Evolutionary conservation across 2,888 invertebrate genomes (phyloP).

Genomic region (Drosophila longiperda): DNA sequence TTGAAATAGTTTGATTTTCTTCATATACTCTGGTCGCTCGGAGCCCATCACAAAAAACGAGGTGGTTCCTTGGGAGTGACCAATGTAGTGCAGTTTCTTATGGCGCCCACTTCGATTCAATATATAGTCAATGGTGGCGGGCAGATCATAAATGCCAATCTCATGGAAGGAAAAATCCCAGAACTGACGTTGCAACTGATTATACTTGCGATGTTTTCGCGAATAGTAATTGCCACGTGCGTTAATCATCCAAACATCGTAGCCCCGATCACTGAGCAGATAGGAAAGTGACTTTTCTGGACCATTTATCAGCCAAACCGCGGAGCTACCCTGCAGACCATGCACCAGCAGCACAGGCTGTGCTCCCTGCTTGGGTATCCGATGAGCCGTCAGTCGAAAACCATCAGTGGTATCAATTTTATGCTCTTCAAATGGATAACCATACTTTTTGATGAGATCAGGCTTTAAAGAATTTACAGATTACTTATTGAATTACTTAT

Average conservation of each 20-base stretch:
- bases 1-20: slow-evolving; percentile 86
- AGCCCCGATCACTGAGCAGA: slow-evolving; percentile 85
- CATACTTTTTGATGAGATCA: slow-evolving; percentile 85
- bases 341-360: slow-evolving; percentile 88
- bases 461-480: slow-evolving; percentile 45
- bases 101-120: slow-evolving; percentile 84
- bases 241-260: slow-evolving; percentile 88
- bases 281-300: slow-evolving; percentile 87
- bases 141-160: slow-evolving; percentile 89
- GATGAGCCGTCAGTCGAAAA: slow-evolving; percentile 90
- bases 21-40: slow-evolving; percentile 85
- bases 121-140: slow-evolving; percentile 88
- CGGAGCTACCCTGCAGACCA: slow-evolving; percentile 89
- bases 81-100: slow-evolving; percentile 87
- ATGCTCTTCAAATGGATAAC: slow-evolving; percentile 88
- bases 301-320: slow-evolving; percentile 90
- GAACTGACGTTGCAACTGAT: slow-evolving; percentile 86
- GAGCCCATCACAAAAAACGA: slow-evolving; percentile 84
- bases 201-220: slow-evolving; percentile 85
- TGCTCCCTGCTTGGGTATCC: slow-evolving; percentile 86
- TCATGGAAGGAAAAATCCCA: slow-evolving; percentile 90
- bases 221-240: slow-evolving; percentile 88
- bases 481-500: neutral
- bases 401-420: slow-evolving; percentile 89
- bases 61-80: slow-evolving; percentile 88